Base-by-base conservation (phyloP, 2,113 vertebrate species). In the Callipepla squamata region DNA sequence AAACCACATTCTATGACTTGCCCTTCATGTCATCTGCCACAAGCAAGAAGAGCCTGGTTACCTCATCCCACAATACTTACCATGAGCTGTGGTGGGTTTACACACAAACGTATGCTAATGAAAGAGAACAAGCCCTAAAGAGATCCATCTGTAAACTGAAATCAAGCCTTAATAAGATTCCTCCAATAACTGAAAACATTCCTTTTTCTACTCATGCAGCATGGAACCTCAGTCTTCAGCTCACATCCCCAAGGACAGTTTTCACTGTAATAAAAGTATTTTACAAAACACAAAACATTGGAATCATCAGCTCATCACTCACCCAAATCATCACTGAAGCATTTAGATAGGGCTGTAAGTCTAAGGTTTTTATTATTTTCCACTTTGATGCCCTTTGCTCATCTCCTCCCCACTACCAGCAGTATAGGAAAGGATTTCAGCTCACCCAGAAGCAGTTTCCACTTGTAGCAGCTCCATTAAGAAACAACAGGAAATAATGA, bases 311-410 rank as follows among this genome's bases (percentile, higher is more conserved):
- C 9, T 65, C 12, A 26, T 44, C 40, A 38, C 11, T 16, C 55
- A 66, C 57, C n/a, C 45, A 9, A 62, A 67, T 32, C 22, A 80
- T 48, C 59, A 22, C 45, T 76, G 77, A 83, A 75, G 7, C 34
- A 82, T 81, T 25, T 58, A 67, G 9, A 63, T 7, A 36, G 36
- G 75, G 9, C 45, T 57, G 36, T 11, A 63, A 58, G 40, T 18
- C 19, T n/a, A 80, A 66, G 5, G 1, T 3, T 36, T 73, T 70
- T n/a, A 30, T 34, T 2, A 1, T 38, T 0, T 0, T 19, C 21
- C 42, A 23, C 9, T 75, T 81, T 28, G 21, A 78, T 81, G 45
- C 5, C 38, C 51, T 53, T 57, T 21, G 22, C 25, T n/a, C 7
- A 4, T 66, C 28, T 79, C 48, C 79, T 63, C 28, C 11, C 11